Conservation (phyloP, 1,140 invertebrate genomes). For the Bombus picipes region DNA sequence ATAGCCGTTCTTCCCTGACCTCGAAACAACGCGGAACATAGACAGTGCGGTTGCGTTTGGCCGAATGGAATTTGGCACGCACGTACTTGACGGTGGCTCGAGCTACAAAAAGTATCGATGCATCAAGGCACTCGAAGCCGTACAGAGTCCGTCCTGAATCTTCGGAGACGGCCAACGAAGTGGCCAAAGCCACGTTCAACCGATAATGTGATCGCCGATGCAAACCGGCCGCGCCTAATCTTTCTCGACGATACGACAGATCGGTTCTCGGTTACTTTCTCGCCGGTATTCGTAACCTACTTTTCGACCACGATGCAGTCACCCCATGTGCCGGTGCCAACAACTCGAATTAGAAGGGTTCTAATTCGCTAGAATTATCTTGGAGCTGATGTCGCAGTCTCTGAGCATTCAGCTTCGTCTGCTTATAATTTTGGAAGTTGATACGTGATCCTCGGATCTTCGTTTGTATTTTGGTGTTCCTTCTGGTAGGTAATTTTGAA, state of each 20-base stretch:
- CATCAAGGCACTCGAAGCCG: slow-evolving; percentile 19
- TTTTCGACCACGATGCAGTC: slow-evolving; percentile 55
- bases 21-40: slow-evolving; percentile 56
- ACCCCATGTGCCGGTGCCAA: slow-evolving; percentile 52
- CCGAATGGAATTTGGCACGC: slow-evolving; percentile 64
- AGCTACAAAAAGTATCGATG: not conserved
- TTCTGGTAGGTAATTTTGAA: not conserved
- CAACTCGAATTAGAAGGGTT: slow-evolving; percentile 60
- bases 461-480: not conserved
- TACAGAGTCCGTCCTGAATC: slow-evolving; percentile 28
- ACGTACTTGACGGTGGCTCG: not conserved
- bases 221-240: slow-evolving; percentile 57
- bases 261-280: slow-evolving; percentile 64
- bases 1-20: slow-evolving; percentile 65
- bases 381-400: not conserved
- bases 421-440: not conserved
- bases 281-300: slow-evolving; percentile 68
- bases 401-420: not conserved
- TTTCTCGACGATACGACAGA: slow-evolving; percentile 44
- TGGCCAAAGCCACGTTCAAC: not conserved
- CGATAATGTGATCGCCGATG: slow-evolving; percentile 28
- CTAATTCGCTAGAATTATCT: slow-evolving; percentile 47
- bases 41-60: slow-evolving; percentile 35
- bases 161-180: slow-evolving; percentile 1
- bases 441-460: not conserved